phyloP scores from a whole-genome alignment of 2,797 vertebrate genomes.

The Gadopsis marmoratus region DNA sequence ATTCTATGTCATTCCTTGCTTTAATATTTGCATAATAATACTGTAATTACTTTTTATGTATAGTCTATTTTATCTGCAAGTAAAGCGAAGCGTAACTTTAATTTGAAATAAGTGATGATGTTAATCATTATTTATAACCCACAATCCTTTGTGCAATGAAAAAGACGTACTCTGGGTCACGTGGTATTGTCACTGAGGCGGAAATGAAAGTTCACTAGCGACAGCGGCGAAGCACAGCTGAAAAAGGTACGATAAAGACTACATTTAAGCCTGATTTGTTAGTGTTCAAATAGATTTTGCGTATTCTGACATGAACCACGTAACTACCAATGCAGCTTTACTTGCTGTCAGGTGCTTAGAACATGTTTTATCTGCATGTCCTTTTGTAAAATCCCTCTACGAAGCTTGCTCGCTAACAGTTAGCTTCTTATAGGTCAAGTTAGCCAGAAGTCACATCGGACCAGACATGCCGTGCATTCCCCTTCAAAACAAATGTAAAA shows the following conservation, averaged over 20 bases:
- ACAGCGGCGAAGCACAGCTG: constrained; percentile 73
- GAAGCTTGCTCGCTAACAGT: constrained; percentile 68
- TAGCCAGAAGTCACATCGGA: background rate
- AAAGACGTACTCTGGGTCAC: constrained; percentile 65
- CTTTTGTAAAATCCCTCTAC: constrained; percentile 54
- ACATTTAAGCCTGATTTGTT: background rate
- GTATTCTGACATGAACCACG: background rate
- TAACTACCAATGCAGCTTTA: background rate
- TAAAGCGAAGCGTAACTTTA: background rate
- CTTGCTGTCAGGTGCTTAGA: constrained; percentile 8
- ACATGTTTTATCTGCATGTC: constrained; percentile 52
- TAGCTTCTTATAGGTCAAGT: constrained; percentile 57
- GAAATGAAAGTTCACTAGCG: constrained; percentile 85
- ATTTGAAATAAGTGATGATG: constrained; percentile 4
- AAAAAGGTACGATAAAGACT: constrained; percentile 76
- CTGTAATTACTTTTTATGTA: background rate
- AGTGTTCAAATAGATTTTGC: constrained; percentile 11
- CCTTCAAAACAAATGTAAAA: constrained; percentile 30
- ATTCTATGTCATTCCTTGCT: background rate
- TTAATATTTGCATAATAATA: background rate
- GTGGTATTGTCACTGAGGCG: constrained; percentile 82
- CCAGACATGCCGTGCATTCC: background rate
- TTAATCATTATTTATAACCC: constrained; percentile 49
- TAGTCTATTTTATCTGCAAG: background rate
- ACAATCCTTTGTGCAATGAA: constrained; percentile 66